Evolutionary conservation across 1,140 invertebrate species (phyloP).

Genomic region (Halictus rubicundus): DNA sequence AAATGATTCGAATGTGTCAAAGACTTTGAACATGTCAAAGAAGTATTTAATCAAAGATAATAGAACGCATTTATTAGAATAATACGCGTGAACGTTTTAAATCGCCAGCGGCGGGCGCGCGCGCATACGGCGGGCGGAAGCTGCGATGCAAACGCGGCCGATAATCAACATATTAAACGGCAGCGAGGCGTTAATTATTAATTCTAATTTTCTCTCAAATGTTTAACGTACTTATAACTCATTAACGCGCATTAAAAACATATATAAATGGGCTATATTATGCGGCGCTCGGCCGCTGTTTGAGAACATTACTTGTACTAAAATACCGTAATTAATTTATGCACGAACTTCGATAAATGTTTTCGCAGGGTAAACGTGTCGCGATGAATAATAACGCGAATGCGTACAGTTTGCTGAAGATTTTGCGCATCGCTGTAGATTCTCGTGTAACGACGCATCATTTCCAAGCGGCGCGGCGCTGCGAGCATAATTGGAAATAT

Average conservation of each 20-base stretch:
- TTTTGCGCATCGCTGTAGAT: slow-evolving; percentile 20
- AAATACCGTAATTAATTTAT: slow-evolving; percentile 48
- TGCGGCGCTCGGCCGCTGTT: slow-evolving; percentile 25
- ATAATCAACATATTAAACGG: slow-evolving; percentile 48
- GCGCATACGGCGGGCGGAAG: slow-evolving; percentile 2
- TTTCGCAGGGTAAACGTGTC: slow-evolving; percentile 26
- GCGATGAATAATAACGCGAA: slow-evolving; percentile 31
- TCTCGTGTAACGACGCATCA: neutral
- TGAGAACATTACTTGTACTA: slow-evolving; percentile 41
- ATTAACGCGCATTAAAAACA: slow-evolving; percentile 45
- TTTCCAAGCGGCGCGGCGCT: too few species aligned
- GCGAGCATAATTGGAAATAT: too few species aligned
- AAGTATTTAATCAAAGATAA: too few species aligned
- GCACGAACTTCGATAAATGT: slow-evolving; percentile 45
- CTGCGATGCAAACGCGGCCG: slow-evolving; percentile 1
- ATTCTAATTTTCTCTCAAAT: slow-evolving; percentile 49
- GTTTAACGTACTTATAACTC: slow-evolving; percentile 40
- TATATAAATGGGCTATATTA: slow-evolving; percentile 39
- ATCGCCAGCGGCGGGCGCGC: neutral
- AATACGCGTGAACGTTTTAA: neutral
- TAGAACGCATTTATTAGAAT: neutral
- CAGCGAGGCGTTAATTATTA: slow-evolving; percentile 40
- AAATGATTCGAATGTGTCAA: too few species aligned
- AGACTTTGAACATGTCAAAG: too few species aligned
- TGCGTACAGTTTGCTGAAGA: slow-evolving; percentile 9